Evolutionary conservation across 1,140 invertebrate genomes (phyloP).

Genomic region (Drosophila pseudoobscura): DNA sequence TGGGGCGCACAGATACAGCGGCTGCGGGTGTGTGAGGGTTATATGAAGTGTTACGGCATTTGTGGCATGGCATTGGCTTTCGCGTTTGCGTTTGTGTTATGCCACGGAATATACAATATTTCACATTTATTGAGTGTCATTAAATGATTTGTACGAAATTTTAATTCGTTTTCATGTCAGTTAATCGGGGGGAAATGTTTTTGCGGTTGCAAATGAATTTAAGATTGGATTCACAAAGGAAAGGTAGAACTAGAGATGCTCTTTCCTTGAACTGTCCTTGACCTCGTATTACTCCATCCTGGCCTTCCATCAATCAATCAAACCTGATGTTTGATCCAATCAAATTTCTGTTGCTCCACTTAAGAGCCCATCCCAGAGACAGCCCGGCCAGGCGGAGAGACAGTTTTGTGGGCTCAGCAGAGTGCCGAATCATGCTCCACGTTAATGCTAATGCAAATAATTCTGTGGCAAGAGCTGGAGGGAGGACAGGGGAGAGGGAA

Average conservation of each 20-base stretch:
- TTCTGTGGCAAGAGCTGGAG: conserved; percentile 7
- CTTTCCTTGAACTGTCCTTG: no score
- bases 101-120: conserved; percentile 17
- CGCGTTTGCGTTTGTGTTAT: conserved; percentile 30
- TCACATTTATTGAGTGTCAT: conserved; percentile 58
- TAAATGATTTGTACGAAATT: conserved; percentile 54
- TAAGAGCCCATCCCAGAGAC: not conserved
- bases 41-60: conserved; percentile 72
- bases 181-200: not conserved
- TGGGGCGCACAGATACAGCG: no score
- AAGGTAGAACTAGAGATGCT: no score
- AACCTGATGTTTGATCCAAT: not conserved
- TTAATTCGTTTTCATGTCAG: conserved; percentile 53
- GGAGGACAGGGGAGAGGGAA: not conserved
- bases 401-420: conserved; percentile 26
- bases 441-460: conserved; percentile 61
- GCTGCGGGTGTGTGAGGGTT: conserved; percentile 27
- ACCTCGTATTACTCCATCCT: no score
- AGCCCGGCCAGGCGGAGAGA: not conserved
- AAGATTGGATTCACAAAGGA: conserved; percentile 5
- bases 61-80: conserved; percentile 63
- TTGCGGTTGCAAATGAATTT: conserved; percentile 10
- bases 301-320: conserved; percentile 13
- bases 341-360: not conserved
- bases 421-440: conserved; percentile 50